Evolutionary conservation across 2,888 invertebrate genomes (phyloP).

Genomic region (Polyommatus iphigenia): DNA sequence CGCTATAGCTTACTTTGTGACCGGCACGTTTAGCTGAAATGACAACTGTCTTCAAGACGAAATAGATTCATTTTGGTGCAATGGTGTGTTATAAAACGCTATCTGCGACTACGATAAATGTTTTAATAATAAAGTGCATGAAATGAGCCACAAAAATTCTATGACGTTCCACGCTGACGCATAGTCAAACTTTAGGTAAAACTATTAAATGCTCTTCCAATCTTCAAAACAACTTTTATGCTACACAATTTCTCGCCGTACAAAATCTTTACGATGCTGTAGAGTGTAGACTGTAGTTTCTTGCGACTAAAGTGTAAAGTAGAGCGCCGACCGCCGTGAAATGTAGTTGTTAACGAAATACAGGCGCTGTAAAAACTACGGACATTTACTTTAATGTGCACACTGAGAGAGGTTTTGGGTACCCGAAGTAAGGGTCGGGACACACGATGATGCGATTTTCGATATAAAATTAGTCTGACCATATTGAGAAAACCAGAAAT

Average conservation of each 20-base stretch:
- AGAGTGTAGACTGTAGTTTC: neutral
- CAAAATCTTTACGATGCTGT: slow-evolving; percentile 1
- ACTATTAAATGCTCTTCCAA: neutral
- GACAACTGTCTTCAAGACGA: neutral
- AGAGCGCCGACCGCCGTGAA: slow-evolving; percentile 6
- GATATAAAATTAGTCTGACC: neutral
- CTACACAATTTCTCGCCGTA: neutral
- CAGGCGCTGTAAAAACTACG: neutral
- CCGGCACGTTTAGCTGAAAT: neutral
- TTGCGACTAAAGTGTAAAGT: neutral
- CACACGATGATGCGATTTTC: neutral
- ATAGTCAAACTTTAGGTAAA: neutral
- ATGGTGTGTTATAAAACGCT: neutral
- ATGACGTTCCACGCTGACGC: no score
- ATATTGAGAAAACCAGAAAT: no score
- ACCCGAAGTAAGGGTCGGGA: neutral
- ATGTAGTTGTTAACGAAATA: slow-evolving; percentile 24
- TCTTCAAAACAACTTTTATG: neutral
- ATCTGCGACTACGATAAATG: neutral
- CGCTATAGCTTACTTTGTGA: neutral
- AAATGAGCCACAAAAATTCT: neutral
- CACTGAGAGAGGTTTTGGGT: neutral
- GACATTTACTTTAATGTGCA: slow-evolving; percentile 5
- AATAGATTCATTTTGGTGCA: no score
- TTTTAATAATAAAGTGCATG: neutral